Base-by-base conservation (phyloP, 2,113 vertebrate genomes). In the Gymnarchus niloticus region DNA sequence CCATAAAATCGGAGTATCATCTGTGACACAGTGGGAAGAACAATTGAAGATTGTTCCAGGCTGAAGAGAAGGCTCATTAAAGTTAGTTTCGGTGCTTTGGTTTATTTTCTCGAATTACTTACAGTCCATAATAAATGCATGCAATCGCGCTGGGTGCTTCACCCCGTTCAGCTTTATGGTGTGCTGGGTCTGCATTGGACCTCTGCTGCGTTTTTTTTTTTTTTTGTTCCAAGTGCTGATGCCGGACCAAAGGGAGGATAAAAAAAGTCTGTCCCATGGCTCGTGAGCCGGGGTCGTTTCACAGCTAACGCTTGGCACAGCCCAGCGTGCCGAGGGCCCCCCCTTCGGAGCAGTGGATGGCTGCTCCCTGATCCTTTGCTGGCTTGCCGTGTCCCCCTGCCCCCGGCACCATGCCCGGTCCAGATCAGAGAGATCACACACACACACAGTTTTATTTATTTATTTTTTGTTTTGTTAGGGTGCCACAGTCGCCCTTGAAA, bases 401-500 rank as follows among this genome's bases (percentile, higher is more conserved):
- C 57, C 28, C 57, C n/a, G 9, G 57, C 28, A 21, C 61, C 37
- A 3, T 77, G 81, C 59, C 80, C 83, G 76, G 8, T 48, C 80
- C 76, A 81, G 61, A n/a, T 85, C 84, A 85, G 44, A 54, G 48
- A 56, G 54, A 17, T n/a, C n/a, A n/a, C n/a, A n/a, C n/a, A n/a
- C n/a, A n/a, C n/a, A n/a, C n/a, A n/a, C n/a, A n/a, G n/a, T n/a
- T n/a, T n/a, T n/a, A n/a, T n/a, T n/a, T n/a, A n/a, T n/a, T n/a
- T n/a, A n/a, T 1, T 69, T 69, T 33, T 28, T 69, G 12, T 37
- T 3, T 69, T 14, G 37, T 28, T 56, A 23, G 48, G 65, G 28
- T 56, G 73, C 51, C n/a, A 46, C 19, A 25, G 19, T 85, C 37
- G 84, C 19, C 84, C 69, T 80, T 85, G 52, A 85, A 85, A 21